Conservation (phyloP, 2,888 invertebrate species). For the Aspidiotus rigidus region DNA sequence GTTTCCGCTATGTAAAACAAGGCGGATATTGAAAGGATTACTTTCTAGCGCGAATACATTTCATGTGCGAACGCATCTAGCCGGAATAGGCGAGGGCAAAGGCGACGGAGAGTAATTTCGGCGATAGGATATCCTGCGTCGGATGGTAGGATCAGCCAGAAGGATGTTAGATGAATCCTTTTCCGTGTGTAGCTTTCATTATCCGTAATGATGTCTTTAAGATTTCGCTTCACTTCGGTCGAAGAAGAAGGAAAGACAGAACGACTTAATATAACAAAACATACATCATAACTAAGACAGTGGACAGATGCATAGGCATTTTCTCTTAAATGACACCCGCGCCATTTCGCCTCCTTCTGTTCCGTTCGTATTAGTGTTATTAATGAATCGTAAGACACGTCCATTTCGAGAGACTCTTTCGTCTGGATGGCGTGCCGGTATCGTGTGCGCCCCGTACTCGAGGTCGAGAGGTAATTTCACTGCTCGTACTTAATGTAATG, state of each 20-base stretch:
- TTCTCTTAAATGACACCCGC: slow-evolving; percentile 33
- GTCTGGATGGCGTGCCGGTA: neutral
- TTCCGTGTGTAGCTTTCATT: slow-evolving; percentile 27
- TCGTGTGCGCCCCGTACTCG: neutral
- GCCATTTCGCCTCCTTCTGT: slow-evolving; percentile 7
- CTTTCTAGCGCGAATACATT: slow-evolving; percentile 14
- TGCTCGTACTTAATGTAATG: slow-evolving; percentile 22
- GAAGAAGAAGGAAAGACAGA: slow-evolving; percentile 18
- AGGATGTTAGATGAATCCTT: slow-evolving; percentile 31
- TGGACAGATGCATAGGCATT: slow-evolving; percentile 34
- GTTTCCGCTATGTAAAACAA: slow-evolving; percentile 27
- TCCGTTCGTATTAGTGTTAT: slow-evolving; percentile 32
- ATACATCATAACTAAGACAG: slow-evolving; percentile 34
- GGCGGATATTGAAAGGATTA: slow-evolving; percentile 31
- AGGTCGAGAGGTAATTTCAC: slow-evolving; percentile 4
- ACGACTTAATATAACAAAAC: slow-evolving; percentile 33
- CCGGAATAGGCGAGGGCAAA: neutral
- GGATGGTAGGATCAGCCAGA: slow-evolving; percentile 28
- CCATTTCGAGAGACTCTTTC: slow-evolving; percentile 24
- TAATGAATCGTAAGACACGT: slow-evolving; percentile 34
- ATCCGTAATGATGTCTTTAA: slow-evolving; percentile 33
- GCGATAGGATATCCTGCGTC: slow-evolving; percentile 29
- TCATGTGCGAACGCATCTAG: slow-evolving; percentile 1
- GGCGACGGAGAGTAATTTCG: slow-evolving; percentile 25
- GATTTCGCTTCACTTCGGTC: slow-evolving; percentile 20